These are phyloP conservation scores for Monochamus alternatus DNA, from an alignment of 2,888 invertebrate genomes.

Conservation along the genomic window DNA sequence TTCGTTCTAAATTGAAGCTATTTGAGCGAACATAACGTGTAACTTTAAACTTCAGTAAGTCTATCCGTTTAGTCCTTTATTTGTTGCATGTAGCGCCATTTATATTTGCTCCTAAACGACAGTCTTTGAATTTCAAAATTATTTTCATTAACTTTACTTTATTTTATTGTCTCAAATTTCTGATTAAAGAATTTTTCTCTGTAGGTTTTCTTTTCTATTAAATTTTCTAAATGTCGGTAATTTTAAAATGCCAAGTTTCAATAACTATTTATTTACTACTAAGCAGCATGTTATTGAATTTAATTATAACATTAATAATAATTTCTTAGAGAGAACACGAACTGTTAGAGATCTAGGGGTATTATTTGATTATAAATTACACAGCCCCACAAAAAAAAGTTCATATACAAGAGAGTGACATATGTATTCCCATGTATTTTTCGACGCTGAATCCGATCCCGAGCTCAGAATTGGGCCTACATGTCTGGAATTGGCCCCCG, in stretches of 20 bases:
- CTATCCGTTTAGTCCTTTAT: neutral
- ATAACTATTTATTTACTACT: no score
- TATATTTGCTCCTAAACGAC: neutral
- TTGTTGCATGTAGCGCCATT: neutral
- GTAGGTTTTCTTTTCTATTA: neutral
- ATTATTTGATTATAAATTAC: no score
- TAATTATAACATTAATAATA: no score
- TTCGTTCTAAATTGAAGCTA: constrained; percentile 7
- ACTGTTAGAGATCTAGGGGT: no score
- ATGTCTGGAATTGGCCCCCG: no score
- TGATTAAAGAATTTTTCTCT: neutral
- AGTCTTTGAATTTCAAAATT: neutral
- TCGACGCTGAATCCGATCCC: no score
- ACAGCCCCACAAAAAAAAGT: no score
- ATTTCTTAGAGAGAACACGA: no score
- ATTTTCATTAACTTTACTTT: neutral
- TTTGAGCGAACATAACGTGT: constrained; percentile 16
- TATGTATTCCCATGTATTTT: no score
- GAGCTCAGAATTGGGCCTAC: no score
- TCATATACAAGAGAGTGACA: no score
- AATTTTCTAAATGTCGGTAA: neutral
- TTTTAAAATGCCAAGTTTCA: neutral
- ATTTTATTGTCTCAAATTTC: neutral
- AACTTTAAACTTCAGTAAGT: constrained; percentile 1
- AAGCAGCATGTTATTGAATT: no score